Base-by-base conservation (phyloP, 2,113 vertebrate genomes). In the Alethe diademata region DNA sequence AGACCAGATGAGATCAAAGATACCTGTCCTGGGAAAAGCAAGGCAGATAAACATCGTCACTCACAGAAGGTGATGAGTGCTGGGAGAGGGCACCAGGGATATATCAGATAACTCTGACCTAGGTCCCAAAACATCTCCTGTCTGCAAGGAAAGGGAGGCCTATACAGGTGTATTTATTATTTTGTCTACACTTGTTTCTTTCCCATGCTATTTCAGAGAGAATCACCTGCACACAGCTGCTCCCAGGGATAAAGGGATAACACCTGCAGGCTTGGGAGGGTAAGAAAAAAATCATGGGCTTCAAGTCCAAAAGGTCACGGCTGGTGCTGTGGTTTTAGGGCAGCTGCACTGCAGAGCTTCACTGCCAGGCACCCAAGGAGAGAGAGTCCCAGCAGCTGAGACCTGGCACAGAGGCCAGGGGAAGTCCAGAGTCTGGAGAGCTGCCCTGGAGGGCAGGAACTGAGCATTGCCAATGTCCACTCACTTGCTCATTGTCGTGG, bases 91-190 rank as follows among this genome's bases (percentile, higher is more conserved):
- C 75, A 93, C 93, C 79, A 0, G 22, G 92, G 92, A 81, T 23
- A 5, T 89, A 93, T 95, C 91, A 48, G 73, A 35, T 96, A 71
- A 92, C 92, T 80, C 78, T 92, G 90, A 94, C 75, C 57, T 26
- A 20, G 58, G 74, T 72, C 74, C 74, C 86, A 64, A 86, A 96
- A 93, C 92, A 94, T 43, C 72, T 58, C 45, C 86, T 74, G 82
- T 73, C 79, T 78, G 69, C 64, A 60, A 84, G 76, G 73, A 89
- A 74, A 61, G 71, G 56, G 48, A 84, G 51, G 38, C 79, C 42
- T 50, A 1, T 43, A 78, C 91, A 97, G 92, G 91, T 97, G 94
- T 95, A 96, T 93, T 96, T 95, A 84, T 80, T 96, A 83, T 95
- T 97, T 94, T 95, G 94, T 90, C 94, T 96, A 43, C 58, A 3